These are phyloP conservation scores for Acanthurus lineatus DNA, from an alignment of 2,797 vertebrate genomes.

Conservation along the genomic window DNA sequence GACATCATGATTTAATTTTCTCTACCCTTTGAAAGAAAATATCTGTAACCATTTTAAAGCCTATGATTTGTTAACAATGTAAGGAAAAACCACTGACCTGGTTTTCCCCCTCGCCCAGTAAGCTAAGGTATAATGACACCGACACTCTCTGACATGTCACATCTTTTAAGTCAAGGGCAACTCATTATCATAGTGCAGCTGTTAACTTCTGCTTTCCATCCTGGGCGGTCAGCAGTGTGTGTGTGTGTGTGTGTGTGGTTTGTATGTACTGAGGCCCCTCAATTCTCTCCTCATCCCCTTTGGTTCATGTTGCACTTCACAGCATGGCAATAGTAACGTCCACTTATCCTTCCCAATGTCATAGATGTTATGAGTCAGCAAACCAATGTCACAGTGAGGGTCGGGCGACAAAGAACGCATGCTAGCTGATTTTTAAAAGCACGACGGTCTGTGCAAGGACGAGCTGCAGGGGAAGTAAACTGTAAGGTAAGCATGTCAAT, in stretches of 20 bases:
- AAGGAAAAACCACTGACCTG: background rate
- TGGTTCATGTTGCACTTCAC: conserved; percentile 58
- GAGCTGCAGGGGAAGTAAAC: conserved; percentile 44
- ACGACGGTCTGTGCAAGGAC: conserved; percentile 51
- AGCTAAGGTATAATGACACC: background rate
- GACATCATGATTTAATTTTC: no score
- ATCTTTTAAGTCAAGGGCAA: conserved; percentile 43
- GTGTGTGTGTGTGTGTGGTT: conserved; percentile 29
- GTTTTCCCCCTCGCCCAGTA: background rate
- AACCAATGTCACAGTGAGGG: conserved; percentile 45
- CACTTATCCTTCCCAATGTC: conserved; percentile 76
- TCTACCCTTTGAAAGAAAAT: no score
- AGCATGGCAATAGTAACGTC: conserved; percentile 45
- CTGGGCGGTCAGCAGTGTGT: conserved; percentile 23
- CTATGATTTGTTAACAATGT: background rate
- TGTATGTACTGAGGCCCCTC: conserved; percentile 4
- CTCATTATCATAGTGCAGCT: conserved; percentile 39
- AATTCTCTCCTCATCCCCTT: conserved; percentile 33
- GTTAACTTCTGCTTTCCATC: conserved; percentile 31
- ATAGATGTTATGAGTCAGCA: conserved; percentile 74
- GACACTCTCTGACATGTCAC: conserved; percentile 3
- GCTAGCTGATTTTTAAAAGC: conserved; percentile 39
- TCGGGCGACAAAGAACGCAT: conserved; percentile 4
- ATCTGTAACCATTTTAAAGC: no score
- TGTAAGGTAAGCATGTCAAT: conserved; percentile 70